A percentile compares a stretch with the other conserved stretches of the same genome.
Evolutionary conservation across 2,888 invertebrate species (phyloP).

Genomic region (Agrochola macilenta): DNA sequence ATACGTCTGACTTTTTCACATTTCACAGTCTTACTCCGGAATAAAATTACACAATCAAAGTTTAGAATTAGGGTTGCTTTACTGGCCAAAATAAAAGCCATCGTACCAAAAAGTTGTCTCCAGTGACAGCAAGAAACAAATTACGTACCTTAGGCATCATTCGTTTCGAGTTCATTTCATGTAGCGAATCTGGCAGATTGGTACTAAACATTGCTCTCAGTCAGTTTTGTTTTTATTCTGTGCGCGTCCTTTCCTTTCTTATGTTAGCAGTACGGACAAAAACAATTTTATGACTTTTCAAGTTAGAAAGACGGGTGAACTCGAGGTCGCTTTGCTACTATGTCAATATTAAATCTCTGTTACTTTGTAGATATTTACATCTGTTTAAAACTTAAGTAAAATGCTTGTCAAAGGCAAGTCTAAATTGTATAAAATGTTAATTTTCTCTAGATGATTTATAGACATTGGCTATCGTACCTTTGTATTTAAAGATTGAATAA

Average conservation of each 20-base stretch:
- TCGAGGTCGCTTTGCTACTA: conserved; percentile 54
- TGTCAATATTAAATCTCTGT: conserved; percentile 61
- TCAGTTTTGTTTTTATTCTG: conserved; percentile 65
- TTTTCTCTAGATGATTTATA: conserved; percentile 72
- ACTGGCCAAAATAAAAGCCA: conserved; percentile 70
- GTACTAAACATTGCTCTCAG: conserved; percentile 67
- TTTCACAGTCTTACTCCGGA: conserved; percentile 67
- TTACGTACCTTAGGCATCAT: conserved; percentile 61
- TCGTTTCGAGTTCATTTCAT: conserved; percentile 69
- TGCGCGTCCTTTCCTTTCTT: conserved; percentile 63
- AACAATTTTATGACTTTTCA: conserved; percentile 71
- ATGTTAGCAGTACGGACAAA: conserved; percentile 59
- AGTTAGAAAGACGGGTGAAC: conserved; percentile 67
- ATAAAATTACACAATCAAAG: conserved; percentile 73
- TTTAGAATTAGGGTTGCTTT: conserved; percentile 73
- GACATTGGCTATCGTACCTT: conserved; percentile 69
- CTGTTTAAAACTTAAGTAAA: conserved; percentile 62
- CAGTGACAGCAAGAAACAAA: conserved; percentile 67
- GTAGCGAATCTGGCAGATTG: conserved; percentile 71
- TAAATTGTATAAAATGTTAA: conserved; percentile 70
- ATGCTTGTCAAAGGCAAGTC: conserved; percentile 75
- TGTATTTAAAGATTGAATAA: conserved; percentile 64
- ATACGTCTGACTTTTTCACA: conserved; percentile 56
- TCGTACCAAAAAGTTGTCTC: conserved; percentile 63
- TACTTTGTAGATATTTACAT: conserved; percentile 69